Base-by-base conservation (phyloP, 2,888 invertebrate species). In the Volucella zonaria region DNA sequence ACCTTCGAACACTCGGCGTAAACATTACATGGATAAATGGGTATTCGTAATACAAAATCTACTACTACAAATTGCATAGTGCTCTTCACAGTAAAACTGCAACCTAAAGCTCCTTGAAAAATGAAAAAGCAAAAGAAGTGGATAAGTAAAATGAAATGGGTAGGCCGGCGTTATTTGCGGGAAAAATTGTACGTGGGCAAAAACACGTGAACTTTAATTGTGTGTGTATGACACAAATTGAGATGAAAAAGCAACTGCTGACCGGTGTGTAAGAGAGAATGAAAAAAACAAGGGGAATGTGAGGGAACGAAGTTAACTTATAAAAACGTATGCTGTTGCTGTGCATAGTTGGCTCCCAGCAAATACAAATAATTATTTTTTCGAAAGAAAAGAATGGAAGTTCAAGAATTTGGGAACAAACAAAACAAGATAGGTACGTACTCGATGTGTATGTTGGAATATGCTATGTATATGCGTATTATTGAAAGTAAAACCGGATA, bases 141-240 rank as follows among this genome's bases (percentile, higher is more conserved):
- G 6, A 45, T 3, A 61, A 61, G 42, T 3, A 14, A 14, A 23
- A 15, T 18, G 0, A 11, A 11, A 14, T 4, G 9, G 12, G 6
- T n/a, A 59, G 10, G 10, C 15, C 15, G 14, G 11, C 2, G 14
- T 40, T 14, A 12, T 10, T 14, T 14, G 15, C 10, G 1, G 11
- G 31, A 45, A 40, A 10, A 15, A 9, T 6, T 31, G 6, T 58
- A 47, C 58, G 58, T 68, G 56, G 15, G 40, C 40, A 58, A 56
- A 15, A 68, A 14, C 68, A 68, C 56, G 68, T 68, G 56, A 58
- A 47, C 56, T 68, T 68, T 68, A 38, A 54, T 67, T 15, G 11
- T 10, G 45, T 3, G 38, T 38, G 45, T 0, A 6, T 31, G 4
- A 31, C 0, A 31, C 45, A 11, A 68, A 56, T 23, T 23, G 18